phyloP scores from a whole-genome alignment of 2,113 vertebrate genomes.

The Recurvirostra avosetta region DNA sequence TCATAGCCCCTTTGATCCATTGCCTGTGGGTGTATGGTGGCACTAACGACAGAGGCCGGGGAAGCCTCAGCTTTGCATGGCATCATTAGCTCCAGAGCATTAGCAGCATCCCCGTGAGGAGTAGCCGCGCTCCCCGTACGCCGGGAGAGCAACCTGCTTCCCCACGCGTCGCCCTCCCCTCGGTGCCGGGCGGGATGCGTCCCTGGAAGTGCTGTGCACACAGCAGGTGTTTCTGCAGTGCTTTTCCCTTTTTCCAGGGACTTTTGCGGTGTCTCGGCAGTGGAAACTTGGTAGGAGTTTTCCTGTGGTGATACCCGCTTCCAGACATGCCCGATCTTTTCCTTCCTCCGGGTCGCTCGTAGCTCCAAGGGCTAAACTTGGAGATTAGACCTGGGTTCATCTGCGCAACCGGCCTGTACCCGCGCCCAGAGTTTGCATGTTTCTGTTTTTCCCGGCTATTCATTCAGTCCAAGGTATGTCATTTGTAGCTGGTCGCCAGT shows the following conservation, averaged over 20 bases:
- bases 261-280: fast-evolving
- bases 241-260: neutral
- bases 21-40: slow-evolving; percentile 46
- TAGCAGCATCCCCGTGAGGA: neutral
- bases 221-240: fast-evolving
- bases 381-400: neutral
- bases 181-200: neutral
- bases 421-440: fast-evolving
- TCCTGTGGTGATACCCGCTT: neutral
- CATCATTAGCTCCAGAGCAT: slow-evolving; percentile 35
- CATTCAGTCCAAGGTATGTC: neutral
- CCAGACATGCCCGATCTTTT: neutral
- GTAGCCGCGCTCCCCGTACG: fast-evolving
- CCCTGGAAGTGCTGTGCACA: neutral
- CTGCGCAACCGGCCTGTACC: neutral
- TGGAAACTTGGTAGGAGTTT: neutral
- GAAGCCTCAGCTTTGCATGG: slow-evolving; percentile 37
- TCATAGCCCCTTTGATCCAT: slow-evolving; percentile 63
- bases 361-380: neutral
- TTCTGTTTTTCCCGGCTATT: neutral
- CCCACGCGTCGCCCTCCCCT: fast-evolving
- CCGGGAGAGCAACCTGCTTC: neutral
- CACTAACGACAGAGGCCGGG: slow-evolving; percentile 31
- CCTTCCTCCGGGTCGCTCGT: neutral
- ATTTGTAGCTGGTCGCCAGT: neutral